Conservation (phyloP, 2,888 invertebrate species). For the Drosophila paramelanica region DNA sequence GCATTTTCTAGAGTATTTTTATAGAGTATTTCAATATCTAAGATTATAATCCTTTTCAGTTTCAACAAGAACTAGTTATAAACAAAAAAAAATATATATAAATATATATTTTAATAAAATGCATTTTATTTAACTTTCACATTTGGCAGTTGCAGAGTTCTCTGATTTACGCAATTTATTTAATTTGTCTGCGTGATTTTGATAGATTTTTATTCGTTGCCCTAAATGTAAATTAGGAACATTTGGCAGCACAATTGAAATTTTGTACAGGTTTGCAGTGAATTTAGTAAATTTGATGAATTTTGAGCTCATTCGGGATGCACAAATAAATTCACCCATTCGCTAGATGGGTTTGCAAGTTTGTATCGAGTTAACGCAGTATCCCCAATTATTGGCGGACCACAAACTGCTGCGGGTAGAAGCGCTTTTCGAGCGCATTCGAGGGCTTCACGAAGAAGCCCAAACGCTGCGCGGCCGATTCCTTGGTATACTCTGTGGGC, state of each 20-base stretch:
- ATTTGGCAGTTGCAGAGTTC: too few relatives aligned
- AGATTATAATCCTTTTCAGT: too few relatives aligned
- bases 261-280: conserved; percentile 1
- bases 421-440: too few relatives aligned
- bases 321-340: neutral
- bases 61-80: too few relatives aligned
- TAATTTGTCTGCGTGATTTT: neutral
- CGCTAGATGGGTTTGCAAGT: neutral
- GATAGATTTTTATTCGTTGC: neutral
- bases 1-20: too few relatives aligned
- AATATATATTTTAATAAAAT: too few relatives aligned
- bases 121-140: too few relatives aligned
- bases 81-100: too few relatives aligned
- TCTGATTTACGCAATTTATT: too few relatives aligned
- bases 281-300: conserved; percentile 8
- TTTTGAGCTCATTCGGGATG: neutral
- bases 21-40: too few relatives aligned
- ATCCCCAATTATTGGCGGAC: neutral
- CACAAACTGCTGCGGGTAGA: neutral
- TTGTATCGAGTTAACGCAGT: neutral
- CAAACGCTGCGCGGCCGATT: conserved; percentile 49
- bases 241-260: neutral
- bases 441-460: conserved; percentile 9
- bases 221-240: neutral
- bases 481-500: conserved; percentile 35